phyloP scores from a whole-genome alignment of 1,140 invertebrate genomes.

The Megalonaias nervosa region DNA sequence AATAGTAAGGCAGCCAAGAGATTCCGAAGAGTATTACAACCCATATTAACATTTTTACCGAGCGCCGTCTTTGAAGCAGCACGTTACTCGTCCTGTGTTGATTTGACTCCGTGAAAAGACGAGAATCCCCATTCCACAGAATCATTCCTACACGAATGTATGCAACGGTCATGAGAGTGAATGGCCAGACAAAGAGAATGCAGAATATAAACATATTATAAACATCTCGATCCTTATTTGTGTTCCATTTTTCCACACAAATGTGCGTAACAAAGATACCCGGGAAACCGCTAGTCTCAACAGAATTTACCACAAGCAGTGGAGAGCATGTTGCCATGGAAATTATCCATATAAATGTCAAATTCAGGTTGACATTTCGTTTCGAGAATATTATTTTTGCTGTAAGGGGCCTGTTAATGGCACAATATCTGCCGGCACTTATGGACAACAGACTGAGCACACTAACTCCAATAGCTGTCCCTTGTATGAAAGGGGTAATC shows the following conservation, averaged over 20 bases:
- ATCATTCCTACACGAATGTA: conserved; percentile 87
- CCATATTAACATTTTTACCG: conserved; percentile 51
- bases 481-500: conserved; percentile 40
- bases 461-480: conserved; percentile 42
- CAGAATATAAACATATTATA: conserved; percentile 25
- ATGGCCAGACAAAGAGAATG: conserved; percentile 76
- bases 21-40: conserved; percentile 50
- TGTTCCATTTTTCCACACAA: conserved; percentile 21
- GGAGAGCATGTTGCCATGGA: conserved; percentile 13
- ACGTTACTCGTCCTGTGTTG: conserved; percentile 14
- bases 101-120: background rate
- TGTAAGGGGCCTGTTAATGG: conserved; percentile 22
- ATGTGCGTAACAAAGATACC: conserved; percentile 4
- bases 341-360: conserved; percentile 5
- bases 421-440: conserved; percentile 37
- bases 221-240: background rate
- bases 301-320: conserved; percentile 19
- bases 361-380: conserved; percentile 5
- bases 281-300: background rate
- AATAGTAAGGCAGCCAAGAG: conserved; percentile 60
- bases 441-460: conserved; percentile 56
- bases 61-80: conserved; percentile 44
- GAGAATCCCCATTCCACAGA: conserved; percentile 83
- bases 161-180: conserved; percentile 85
- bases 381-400: conserved; percentile 20